Evolutionary conservation across 2,113 vertebrate genomes (phyloP).

Genomic region (Caranx melampygus): DNA sequence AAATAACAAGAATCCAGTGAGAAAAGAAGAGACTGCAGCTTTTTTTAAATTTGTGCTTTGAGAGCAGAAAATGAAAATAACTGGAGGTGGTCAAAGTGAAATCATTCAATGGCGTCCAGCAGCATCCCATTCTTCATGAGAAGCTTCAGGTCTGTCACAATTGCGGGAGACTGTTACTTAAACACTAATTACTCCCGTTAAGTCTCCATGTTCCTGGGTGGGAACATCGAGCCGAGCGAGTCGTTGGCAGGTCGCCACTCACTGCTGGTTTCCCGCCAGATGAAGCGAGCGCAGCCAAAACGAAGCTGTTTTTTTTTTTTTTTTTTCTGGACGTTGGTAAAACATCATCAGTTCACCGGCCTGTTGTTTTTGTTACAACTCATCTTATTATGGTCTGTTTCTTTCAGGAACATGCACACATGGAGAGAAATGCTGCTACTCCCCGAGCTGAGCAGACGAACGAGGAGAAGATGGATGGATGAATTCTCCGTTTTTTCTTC

Average conservation of each 20-base stretch:
- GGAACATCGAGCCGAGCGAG: background rate
- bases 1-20: no score
- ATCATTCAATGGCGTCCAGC: background rate
- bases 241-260: slow-evolving; percentile 23
- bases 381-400: background rate
- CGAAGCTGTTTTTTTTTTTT: no score
- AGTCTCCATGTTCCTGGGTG: background rate
- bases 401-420: slow-evolving; percentile 83
- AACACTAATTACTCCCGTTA: background rate
- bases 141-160: background rate
- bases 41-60: no score
- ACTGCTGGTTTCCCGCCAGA: slow-evolving; percentile 17
- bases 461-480: slow-evolving; percentile 45
- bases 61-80: no score
- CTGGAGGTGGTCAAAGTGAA: no score
- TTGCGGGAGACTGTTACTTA: background rate
- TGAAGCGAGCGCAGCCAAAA: background rate
- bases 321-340: background rate
- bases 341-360: no score
- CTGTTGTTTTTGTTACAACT: background rate
- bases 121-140: background rate
- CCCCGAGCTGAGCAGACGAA: slow-evolving; percentile 59
- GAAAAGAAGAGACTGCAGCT: no score
- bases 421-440: slow-evolving; percentile 87
- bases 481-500: background rate